Evolutionary conservation across 2,888 invertebrate genomes (phyloP), one percentile per base, ranked within the genome.

Genomic region (Anorthoa munda): DNA sequence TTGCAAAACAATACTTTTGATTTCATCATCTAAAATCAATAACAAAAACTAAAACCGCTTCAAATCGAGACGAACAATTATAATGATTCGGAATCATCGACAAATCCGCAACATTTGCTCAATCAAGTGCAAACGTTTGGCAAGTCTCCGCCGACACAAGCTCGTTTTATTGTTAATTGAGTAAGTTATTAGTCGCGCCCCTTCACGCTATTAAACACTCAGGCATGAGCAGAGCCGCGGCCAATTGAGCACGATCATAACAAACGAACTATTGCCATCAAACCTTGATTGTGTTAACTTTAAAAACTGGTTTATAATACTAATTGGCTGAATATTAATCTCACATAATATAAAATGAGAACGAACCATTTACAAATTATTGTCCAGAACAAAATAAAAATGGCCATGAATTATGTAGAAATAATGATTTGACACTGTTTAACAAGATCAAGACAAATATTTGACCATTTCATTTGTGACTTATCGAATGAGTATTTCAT

Each of bases 121-220:
- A 83, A 79, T 61, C 56, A 65, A 75, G 53, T 67, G 58, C 64
- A 53, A 63, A 67, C 4, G 67, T 83, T 75, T 68, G 50, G 75
- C 70, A 71, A 81, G 60, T 51, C 23, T 45, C 31, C 26, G 50
- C 64, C 48, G 56, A 46, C 63, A 50, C 45, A 21, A 23, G 65
- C 31, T 65, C 7, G 64, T 70, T 79, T 79, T 70, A 61, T 79
- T 74, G 83, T 82, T 82, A 65, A 83, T 83, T 79, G 75, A 61
- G 83, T 60, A 83, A 82, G 69, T 21, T 31, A 67, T 81, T 79
- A 56, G 79, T 51, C 61, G 39, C 56, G 66, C 66, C 48, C 17
- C 83, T 83, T 75, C 80, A 71, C 75, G 81, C 75, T 53, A n/a
- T 39, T 39, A 59, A 74, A 73, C 56, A 60, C 46, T 18, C 13